Base-by-base conservation (phyloP, 2,113 vertebrate genomes). In the Dolichotis patagonum region DNA sequence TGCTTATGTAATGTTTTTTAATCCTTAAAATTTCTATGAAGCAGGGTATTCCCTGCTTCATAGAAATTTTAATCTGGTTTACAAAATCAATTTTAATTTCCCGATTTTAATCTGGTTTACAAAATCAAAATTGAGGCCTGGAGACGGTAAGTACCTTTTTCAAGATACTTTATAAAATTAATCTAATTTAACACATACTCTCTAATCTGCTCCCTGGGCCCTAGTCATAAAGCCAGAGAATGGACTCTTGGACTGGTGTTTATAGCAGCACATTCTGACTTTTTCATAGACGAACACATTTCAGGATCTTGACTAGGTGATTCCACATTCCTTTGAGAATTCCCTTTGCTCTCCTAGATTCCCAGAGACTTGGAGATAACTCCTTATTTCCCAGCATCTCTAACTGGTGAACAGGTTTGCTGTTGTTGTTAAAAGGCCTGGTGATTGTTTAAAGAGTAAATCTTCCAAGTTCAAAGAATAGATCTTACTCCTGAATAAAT, bases 171-270 rank as follows among this genome's bases (percentile, higher is more conserved):
- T 20, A 3, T 1, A 56, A 13, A 63, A 58, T 20, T 77, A 24
- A 10, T 41, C 32, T 28, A 22, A 10, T 10, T 12, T 46, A 30
- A 28, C 43, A 24, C 16, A 1, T 1, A 5, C 26, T 35, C 5
- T 82, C 26, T 52, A 24, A 0, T 1, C 28, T 83, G 5, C 14
- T 24, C 22, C 13, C 5, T 19, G 1, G 38, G 16, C 2, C 7
- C 58, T 58, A 24, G 16, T 9, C 87, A 49, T 86, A 83, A 8
- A 43, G 43, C 65, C 43, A 41, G 28, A 69, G 43, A 14, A n/a
- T 52, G 9, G 5, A 38, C 28, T 56, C 6, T 4, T 30, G 28
- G 10, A 43, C 22, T 49, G 43, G 7, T 46, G 2, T 9, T 52
- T 82, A 28, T n/a, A 17, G 30, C 6, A n/a, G 19, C 14, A 30